These are phyloP conservation scores for Drosophila navojoa DNA, from an alignment of 1,140 invertebrate genomes.

Conservation along the genomic window DNA sequence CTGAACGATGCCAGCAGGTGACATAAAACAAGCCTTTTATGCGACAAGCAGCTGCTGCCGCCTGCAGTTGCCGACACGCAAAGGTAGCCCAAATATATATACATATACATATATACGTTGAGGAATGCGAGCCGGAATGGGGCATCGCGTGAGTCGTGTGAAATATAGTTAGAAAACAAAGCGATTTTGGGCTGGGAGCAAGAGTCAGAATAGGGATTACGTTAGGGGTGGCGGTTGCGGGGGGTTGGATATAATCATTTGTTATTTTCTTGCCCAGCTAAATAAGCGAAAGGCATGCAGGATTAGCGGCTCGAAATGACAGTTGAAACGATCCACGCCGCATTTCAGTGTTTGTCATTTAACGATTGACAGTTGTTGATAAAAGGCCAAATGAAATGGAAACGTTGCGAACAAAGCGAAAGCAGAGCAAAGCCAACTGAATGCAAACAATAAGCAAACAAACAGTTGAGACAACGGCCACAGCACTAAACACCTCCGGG, in stretches of 20 bases:
- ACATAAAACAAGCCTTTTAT: constrained; percentile 80
- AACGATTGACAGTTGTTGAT: constrained; percentile 76
- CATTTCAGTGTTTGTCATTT: constrained; percentile 82
- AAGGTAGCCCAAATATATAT: constrained; percentile 41
- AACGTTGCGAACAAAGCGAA: background rate
- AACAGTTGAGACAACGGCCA: constrained; percentile 2
- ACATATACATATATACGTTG: background rate
- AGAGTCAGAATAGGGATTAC: background rate
- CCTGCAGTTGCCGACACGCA: constrained; percentile 74
- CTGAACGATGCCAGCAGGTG: constrained; percentile 51
- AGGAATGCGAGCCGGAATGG: constrained; percentile 38
- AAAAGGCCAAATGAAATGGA: constrained; percentile 33
- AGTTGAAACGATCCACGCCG: constrained; percentile 45
- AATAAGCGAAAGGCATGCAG: constrained; percentile 61
- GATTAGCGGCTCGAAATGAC: constrained; percentile 66
- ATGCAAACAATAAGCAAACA: constrained; percentile 36
- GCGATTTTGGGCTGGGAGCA: background rate
- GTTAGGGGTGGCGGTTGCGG: background rate
- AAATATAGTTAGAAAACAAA: constrained; percentile 40
- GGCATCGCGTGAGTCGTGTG: constrained; percentile 61
- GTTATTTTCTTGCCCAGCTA: constrained; percentile 67
- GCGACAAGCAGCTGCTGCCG: constrained; percentile 58
- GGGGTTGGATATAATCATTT: constrained; percentile 56
- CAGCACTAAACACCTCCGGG: background rate
- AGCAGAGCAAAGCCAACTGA: constrained; percentile 18